Percentiles rank a stretch among this genome's conserved stretches.
phyloP scores from a whole-genome alignment of 2,797 vertebrate species.

The Acropternis orthonyx region DNA sequence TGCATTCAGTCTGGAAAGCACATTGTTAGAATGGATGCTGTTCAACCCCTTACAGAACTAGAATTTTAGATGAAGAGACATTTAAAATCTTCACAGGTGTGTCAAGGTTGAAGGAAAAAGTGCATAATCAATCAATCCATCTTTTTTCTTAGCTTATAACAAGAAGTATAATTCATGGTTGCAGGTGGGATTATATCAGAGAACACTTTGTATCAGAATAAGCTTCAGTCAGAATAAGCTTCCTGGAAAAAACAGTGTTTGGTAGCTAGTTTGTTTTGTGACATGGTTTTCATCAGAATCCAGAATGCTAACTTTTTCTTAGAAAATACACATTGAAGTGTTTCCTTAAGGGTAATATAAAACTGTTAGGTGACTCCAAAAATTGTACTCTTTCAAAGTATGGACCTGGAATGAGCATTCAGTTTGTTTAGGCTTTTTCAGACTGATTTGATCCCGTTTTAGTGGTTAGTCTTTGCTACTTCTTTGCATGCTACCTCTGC shows the following conservation, averaged over 20 bases:
- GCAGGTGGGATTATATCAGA: not conserved
- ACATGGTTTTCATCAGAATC: not conserved
- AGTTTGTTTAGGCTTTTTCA: not conserved
- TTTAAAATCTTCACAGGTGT: conserved; percentile 13
- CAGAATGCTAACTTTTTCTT: not conserved
- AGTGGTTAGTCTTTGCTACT: not conserved
- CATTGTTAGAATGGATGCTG: not conserved
- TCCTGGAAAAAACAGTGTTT: not conserved
- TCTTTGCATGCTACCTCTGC: not conserved
- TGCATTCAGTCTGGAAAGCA: not conserved
- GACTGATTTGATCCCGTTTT: not conserved
- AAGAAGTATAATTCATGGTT: not conserved
- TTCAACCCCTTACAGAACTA: not conserved
- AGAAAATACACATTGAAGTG: not conserved
- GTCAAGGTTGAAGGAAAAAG: not conserved
- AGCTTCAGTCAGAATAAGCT: not conserved
- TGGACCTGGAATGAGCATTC: not conserved
- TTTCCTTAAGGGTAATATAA: not conserved
- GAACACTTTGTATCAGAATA: not conserved
- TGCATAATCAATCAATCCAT: not conserved
- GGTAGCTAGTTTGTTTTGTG: not conserved
- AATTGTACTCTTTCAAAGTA: not conserved
- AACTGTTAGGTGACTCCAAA: not conserved
- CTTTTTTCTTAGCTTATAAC: not conserved
- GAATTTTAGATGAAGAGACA: conserved; percentile 4